Base-by-base conservation (phyloP, 2,113 vertebrate genomes). In the Sula dactylatra region DNA sequence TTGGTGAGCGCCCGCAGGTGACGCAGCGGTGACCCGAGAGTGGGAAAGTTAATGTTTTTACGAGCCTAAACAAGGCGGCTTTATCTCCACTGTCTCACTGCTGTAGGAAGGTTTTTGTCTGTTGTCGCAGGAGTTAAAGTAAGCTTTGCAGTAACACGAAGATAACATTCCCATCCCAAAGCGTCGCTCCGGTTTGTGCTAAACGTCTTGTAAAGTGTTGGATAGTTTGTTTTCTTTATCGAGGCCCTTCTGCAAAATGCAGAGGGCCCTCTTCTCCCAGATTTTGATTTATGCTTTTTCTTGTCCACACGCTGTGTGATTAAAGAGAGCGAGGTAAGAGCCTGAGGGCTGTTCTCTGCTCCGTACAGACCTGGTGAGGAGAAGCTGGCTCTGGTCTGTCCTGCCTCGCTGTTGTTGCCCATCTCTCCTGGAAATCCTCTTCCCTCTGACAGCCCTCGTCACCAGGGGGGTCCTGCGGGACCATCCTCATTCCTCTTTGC, bases 261-360 rank as follows among this genome's bases (percentile, higher is more conserved):
- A 2, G 32, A 16, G 42, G 15, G 17, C 4, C 4, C 17, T 56
- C 15, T 45, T 56, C 13, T 2, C 54, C 24, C 2, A 3, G 3
- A 16, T 26, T 59, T 54, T 32, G 16, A 2, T 50, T 10, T 22
- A 11, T 12, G 2, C 18, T 42, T 70, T 47, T 45, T 55, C 6
- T 16, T 32, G 18, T 40, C 16, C 1, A 0, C 20, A 0, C 5
- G 2, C 6, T 0, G 0, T 2, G 38, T 12, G n/a, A 12, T 82
- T 24, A 11, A 54, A 52, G 40, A 36, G 36, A 19, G 44, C 5
- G 11, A 82, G 62, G n/a, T 8, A 7, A 50, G 74, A 67, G 77
- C n/a, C 65, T 1, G 2, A n/a, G 58, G 36, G 62, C 19, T 49
- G n/a, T 42, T 56, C 13, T 31, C 31, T 12, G 54, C 11, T 70